These are phyloP conservation scores for Rhamnusium bicolor DNA, from an alignment of 2,888 invertebrate genomes.

Conservation along the genomic window DNA sequence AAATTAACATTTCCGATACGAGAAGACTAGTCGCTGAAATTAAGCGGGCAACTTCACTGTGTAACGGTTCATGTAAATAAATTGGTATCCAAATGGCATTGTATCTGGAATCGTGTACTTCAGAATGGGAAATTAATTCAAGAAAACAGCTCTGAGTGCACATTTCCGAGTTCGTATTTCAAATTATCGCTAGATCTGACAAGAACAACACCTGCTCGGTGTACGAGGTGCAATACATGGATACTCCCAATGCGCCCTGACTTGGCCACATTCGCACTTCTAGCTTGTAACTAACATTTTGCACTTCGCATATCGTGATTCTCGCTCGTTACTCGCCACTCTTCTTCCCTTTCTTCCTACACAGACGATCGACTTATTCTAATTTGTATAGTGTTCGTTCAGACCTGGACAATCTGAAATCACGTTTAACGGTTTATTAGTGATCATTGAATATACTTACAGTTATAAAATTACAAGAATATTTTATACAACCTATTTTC, in stretches of 20 bases:
- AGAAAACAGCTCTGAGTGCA: slow-evolving; percentile 63
- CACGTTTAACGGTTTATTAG: slow-evolving; percentile 42
- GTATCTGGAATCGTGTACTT: slow-evolving; percentile 64
- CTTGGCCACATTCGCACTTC: slow-evolving; percentile 37
- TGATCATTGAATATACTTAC: neutral
- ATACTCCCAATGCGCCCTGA: slow-evolving; percentile 42
- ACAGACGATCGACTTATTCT: slow-evolving; percentile 48
- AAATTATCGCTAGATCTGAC: slow-evolving; percentile 70
- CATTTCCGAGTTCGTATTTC: slow-evolving; percentile 70
- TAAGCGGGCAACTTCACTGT: slow-evolving; percentile 11
- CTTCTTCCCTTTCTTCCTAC: slow-evolving; percentile 41
- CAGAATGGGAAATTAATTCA: slow-evolving; percentile 69
- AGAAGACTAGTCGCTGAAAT: neutral
- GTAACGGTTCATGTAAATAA: slow-evolving; percentile 57
- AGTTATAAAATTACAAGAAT: neutral
- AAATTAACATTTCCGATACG: neutral
- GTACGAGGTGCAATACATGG: slow-evolving; percentile 50
- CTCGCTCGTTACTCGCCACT: slow-evolving; percentile 10
- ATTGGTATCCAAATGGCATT: slow-evolving; percentile 60
- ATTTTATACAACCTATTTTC: no score
- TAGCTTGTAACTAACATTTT: slow-evolving; percentile 41
- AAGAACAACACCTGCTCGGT: slow-evolving; percentile 67
- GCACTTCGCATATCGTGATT: slow-evolving; percentile 41
- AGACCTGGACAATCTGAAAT: slow-evolving; percentile 35
- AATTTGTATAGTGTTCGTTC: slow-evolving; percentile 48